phyloP scores from a whole-genome alignment of 2,797 vertebrate species.

The Pristis pectinata region DNA sequence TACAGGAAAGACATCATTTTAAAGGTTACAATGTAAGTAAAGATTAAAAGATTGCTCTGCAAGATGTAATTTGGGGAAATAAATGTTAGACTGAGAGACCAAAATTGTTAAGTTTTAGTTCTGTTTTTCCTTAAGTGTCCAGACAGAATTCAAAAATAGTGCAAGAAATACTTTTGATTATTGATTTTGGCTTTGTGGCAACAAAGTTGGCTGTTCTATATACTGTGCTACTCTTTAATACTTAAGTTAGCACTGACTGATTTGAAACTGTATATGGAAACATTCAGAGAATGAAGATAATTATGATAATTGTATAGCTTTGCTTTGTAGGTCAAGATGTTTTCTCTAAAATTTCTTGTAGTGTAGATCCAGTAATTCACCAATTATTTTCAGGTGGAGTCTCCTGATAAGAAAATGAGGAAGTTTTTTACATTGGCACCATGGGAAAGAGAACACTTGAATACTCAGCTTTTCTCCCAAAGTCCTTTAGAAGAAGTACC shows the following conservation, averaged over 20 bases:
- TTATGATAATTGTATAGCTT: constrained; percentile 5
- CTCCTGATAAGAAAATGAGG: constrained; percentile 72
- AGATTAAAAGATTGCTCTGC: no score
- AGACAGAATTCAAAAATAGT: background rate
- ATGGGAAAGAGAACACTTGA: constrained; percentile 83
- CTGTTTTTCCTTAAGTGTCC: background rate
- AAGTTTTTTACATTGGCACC: constrained; percentile 72
- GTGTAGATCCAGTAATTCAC: constrained; percentile 39
- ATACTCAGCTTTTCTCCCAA: constrained; percentile 80
- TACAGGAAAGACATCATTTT: no score
- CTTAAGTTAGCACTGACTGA: background rate
- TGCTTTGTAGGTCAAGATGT: background rate
- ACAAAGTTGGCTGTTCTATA: background rate
- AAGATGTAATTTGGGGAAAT: no score
- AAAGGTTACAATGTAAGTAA: no score
- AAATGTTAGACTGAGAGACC: no score
- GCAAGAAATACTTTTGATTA: background rate
- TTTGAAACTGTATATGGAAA: background rate
- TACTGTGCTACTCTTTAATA: background rate
- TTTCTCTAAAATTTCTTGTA: background rate
- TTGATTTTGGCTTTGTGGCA: constrained; percentile 2
- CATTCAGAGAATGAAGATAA: background rate
- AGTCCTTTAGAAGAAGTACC: constrained; percentile 70
- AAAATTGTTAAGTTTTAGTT: background rate
- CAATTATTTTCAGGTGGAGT: constrained; percentile 70